Percentiles rank a stretch among this genome's conserved stretches.
Conservation (phyloP, 2,888 invertebrate genomes). For the Caenorhabditis zanzibari region DNA sequence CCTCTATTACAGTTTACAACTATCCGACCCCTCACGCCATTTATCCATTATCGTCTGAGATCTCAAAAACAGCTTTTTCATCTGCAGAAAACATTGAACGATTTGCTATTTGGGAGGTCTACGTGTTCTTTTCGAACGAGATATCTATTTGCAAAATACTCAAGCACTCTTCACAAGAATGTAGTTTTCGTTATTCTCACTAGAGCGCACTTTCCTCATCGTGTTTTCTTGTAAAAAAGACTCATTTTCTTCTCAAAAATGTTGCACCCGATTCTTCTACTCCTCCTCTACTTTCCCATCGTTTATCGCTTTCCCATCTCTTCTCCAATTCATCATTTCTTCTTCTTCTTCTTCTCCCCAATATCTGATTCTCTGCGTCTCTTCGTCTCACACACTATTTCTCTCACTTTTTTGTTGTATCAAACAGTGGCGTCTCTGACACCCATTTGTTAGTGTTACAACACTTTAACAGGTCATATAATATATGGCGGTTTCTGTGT, state of each 20-base stretch:
- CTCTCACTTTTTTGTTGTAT: neutral
- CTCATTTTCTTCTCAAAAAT: constrained; percentile 7
- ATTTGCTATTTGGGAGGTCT: neutral
- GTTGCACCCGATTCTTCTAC: constrained; percentile 25
- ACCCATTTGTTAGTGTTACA: constrained; percentile 39
- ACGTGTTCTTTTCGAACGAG: neutral
- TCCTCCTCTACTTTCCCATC: constrained; percentile 32
- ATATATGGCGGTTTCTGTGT: constrained; percentile 9
- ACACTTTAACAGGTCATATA: constrained; percentile 29
- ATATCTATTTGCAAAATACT: constrained; percentile 11
- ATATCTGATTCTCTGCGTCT: constrained; percentile 27
- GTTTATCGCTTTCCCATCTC: constrained; percentile 35
- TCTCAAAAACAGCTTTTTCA: neutral
- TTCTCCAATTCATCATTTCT: constrained; percentile 31
- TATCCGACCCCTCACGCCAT: too few relatives aligned
- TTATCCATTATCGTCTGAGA: neutral
- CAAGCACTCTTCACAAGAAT: constrained; percentile 1
- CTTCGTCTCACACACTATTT: constrained; percentile 13
- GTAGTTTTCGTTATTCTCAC: neutral
- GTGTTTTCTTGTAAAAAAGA: neutral
- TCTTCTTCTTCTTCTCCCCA: neutral
- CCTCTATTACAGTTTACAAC: too few relatives aligned
- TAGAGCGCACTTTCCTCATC: constrained; percentile 12
- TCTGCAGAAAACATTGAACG: constrained; percentile 3
- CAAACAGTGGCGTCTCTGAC: constrained; percentile 26